A percentile compares a stretch with the other conserved stretches of the same genome.
phyloP scores from a whole-genome alignment of 23 tunicate genomes.

The Halocynthia roretzi region DNA sequence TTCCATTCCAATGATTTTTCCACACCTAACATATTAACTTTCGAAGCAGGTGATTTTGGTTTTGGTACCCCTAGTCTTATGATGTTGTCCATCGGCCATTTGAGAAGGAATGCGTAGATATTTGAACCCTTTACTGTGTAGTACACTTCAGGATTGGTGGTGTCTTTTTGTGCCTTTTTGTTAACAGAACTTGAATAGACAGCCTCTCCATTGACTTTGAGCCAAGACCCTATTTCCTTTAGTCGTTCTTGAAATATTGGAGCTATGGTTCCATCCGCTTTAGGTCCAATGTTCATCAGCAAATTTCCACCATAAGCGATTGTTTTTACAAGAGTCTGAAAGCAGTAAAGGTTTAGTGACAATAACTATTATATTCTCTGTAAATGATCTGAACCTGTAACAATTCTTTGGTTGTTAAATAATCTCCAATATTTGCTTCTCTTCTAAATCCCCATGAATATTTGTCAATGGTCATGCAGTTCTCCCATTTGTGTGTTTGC shows the following conservation, averaged over 20 bases:
- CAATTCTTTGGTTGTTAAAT: slow-evolving; percentile 31
- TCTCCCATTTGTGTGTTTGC: slow-evolving; percentile 45
- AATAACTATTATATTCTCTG: no score
- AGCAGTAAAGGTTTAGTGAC: background rate
- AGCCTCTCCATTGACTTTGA: slow-evolving; percentile 23
- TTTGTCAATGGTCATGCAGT: slow-evolving; percentile 40
- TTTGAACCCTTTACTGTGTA: slow-evolving; percentile 1
- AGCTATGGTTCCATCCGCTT: slow-evolving; percentile 3
- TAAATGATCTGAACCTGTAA: background rate
- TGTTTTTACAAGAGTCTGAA: slow-evolving; percentile 1
- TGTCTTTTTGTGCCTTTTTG: background rate
- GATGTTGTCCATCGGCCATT: slow-evolving; percentile 1
- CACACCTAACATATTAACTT: slow-evolving; percentile 6
- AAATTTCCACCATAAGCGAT: slow-evolving; percentile 10
- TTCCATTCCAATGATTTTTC: no score
- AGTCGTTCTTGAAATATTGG: slow-evolving; percentile 15
- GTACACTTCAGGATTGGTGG: background rate
- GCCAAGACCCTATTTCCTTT: slow-evolving; percentile 5
- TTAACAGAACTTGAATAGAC: slow-evolving; percentile 3
- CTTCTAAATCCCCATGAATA: slow-evolving; percentile 44
- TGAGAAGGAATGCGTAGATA: slow-evolving; percentile 4
- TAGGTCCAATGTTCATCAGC: slow-evolving; percentile 15
- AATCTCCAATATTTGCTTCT: slow-evolving; percentile 25
- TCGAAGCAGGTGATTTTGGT: background rate
- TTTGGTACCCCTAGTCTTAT: slow-evolving; percentile 2